Base-by-base conservation (phyloP, 2,888 invertebrate genomes). In the Sinodicranocentrus sp. region DNA sequence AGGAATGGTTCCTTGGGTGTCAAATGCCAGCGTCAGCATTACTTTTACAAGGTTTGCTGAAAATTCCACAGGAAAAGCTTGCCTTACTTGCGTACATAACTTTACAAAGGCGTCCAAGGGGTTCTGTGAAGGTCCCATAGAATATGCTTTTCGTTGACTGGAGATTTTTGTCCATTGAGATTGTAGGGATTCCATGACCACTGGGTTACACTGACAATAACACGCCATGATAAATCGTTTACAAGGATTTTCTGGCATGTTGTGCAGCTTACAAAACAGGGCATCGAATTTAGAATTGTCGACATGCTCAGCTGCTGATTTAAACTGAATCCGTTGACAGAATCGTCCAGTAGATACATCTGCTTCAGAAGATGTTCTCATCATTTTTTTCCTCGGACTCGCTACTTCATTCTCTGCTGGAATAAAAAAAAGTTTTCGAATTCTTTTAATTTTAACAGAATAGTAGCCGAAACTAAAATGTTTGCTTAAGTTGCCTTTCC, bases 91-190 rank as follows among this genome's bases (percentile, higher is more conserved):
- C 6, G 19, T 3, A 17, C 77, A 70, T 13, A 80, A 8, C 28
- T 17, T 63, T 63, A 65, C 80, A 57, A 80, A 72, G 13, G 39
- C 0, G 3, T 80, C 80, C 1, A 80, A 13, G 0, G 78, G 78
- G 8, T 15, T 33, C 19, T 25, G 39, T 3, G 25, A 15, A 5
- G 10, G 3, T 23, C 23, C 21, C 23, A 26, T 3, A 44, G 26
- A 33, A 2, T 43, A 21, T 8, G 61, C 25, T 23, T 25, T 21
- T 1, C 13, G 15, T 23, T 48, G n/a, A 17, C 10, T 13, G 0
- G 39, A 52, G 10, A 71, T 13, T 25, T 52, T 33, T 19, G 10
- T 0, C 70, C 70, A 79, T 10, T 57, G 48, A 19, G n/a, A n/a
- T 26, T 43, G 21, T 26, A 72, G 2, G 0, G 15, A 15, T 25